These are phyloP conservation scores for Bombus breviceps DNA, from an alignment of 1,140 invertebrate species.

Conservation along the genomic window DNA sequence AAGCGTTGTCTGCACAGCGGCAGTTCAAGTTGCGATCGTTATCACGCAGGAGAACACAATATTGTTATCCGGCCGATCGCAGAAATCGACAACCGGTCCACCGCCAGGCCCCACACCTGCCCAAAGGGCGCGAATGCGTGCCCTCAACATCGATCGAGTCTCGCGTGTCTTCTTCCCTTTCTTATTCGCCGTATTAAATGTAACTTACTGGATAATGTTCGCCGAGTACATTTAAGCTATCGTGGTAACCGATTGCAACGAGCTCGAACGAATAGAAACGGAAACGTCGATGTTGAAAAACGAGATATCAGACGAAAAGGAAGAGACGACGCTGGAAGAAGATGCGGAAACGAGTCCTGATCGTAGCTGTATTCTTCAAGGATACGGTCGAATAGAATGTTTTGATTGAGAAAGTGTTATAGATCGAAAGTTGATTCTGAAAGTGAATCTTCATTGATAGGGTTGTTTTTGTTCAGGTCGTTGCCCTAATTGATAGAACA, in stretches of 20 bases:
- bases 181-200: conserved; percentile 92
- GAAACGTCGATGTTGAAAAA: background rate
- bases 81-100: conserved; percentile 77
- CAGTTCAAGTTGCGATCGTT: conserved; percentile 75
- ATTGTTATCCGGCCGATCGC: conserved; percentile 82
- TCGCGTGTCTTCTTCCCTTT: conserved; percentile 94
- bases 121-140: conserved; percentile 87
- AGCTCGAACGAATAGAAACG: background rate
- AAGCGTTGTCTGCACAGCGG: conserved; percentile 55
- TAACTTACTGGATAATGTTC: conserved; percentile 95
- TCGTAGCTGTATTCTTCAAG: background rate
- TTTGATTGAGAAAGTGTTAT: background rate
- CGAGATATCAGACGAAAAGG: no score
- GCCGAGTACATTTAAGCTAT: conserved; percentile 88
- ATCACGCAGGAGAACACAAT: conserved; percentile 83
- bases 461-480: background rate
- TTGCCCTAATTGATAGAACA: background rate
- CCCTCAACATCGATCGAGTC: conserved; percentile 93
- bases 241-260: background rate
- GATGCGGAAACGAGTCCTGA: background rate
- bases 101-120: conserved; percentile 84
- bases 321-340: background rate
- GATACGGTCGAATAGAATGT: background rate
- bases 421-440: background rate
- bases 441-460: no score